phyloP scores from a whole-genome alignment of 2,888 invertebrate genomes.

The Diarsia brunnea region DNA sequence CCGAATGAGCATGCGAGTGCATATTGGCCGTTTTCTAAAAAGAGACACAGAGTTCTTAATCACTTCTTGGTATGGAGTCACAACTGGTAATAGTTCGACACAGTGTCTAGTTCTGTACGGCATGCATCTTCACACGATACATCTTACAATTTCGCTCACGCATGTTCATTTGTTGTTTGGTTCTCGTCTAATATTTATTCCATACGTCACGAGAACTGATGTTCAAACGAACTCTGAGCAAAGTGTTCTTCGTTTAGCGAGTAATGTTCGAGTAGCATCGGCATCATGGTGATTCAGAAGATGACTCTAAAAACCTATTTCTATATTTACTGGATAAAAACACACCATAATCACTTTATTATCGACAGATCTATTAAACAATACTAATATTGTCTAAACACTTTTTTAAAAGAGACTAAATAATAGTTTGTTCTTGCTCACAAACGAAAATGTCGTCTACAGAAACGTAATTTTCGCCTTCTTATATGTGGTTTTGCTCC shows the following conservation, averaged over 20 bases:
- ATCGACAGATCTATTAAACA: slow-evolving; percentile 12
- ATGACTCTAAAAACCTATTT: background rate
- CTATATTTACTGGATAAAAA: background rate
- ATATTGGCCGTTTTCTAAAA: slow-evolving; percentile 71
- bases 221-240: slow-evolving; percentile 80
- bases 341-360: slow-evolving; percentile 19
- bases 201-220: slow-evolving; percentile 79
- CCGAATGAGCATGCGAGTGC: slow-evolving; percentile 88
- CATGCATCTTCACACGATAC: slow-evolving; percentile 63
- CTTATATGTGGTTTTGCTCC: slow-evolving; percentile 71
- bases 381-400: slow-evolving; percentile 24
- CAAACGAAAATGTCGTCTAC: slow-evolving; percentile 36
- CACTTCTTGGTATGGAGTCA: slow-evolving; percentile 34
- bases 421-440: slow-evolving; percentile 23
- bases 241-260: slow-evolving; percentile 43
- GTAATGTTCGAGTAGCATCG: slow-evolving; percentile 3
- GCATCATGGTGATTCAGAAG: slow-evolving; percentile 10
- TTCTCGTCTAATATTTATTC: slow-evolving; percentile 80
- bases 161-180: slow-evolving; percentile 87
- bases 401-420: slow-evolving; percentile 26
- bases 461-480: slow-evolving; percentile 40
- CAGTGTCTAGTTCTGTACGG: slow-evolving; percentile 54
- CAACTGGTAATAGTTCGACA: slow-evolving; percentile 40
- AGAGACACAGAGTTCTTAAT: slow-evolving; percentile 52
- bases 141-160: slow-evolving; percentile 75